Base-by-base conservation (phyloP, 2,888 invertebrate genomes). In the Orchestes rusci region DNA sequence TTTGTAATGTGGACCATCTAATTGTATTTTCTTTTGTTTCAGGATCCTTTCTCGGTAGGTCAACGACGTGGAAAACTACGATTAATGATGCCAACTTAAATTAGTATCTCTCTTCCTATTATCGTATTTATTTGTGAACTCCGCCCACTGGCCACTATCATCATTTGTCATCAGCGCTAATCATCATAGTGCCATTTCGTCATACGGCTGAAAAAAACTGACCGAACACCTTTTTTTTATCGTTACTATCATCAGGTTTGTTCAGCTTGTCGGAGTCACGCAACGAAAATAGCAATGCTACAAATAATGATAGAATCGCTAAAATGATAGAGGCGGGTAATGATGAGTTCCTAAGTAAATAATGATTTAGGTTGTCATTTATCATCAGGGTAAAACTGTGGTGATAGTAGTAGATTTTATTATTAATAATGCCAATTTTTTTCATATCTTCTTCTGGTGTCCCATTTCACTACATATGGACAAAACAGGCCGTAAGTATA, bases 31-130 rank as follows among this genome's bases (percentile, higher is more conserved):
- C 51, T 57, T 67, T 75, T 75, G 75, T 77, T 77, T 61, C 76
- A 77, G 77, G 77, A 77, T 64, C 76, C 77, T 27, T 76, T 76
- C 59, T 75, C 76, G 76, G 77, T 77, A 68, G 72, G 75, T 66
- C 5, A 23, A 23, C 10, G 23, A 5, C 10, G 23, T n/a, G n/a
- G n/a, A n/a, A n/a, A n/a, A n/a, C n/a, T n/a, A n/a, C n/a, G n/a
- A n/a, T n/a, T n/a, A n/a, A n/a, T n/a, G n/a, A n/a, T n/a, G n/a
- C n/a, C n/a, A n/a, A n/a, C n/a, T n/a, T n/a, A n/a, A n/a, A n/a
- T n/a, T n/a, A n/a, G n/a, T n/a, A n/a, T n/a, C n/a, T n/a, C n/a
- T n/a, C n/a, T n/a, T n/a, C n/a, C n/a, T n/a, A n/a, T n/a, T n/a
- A n/a, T n/a, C n/a, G n/a, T n/a, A 29, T 15, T 38, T 29, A 38